Evolutionary conservation across 2,113 vertebrate species (phyloP).

Genomic region (Hippocampus guttulatus): DNA sequence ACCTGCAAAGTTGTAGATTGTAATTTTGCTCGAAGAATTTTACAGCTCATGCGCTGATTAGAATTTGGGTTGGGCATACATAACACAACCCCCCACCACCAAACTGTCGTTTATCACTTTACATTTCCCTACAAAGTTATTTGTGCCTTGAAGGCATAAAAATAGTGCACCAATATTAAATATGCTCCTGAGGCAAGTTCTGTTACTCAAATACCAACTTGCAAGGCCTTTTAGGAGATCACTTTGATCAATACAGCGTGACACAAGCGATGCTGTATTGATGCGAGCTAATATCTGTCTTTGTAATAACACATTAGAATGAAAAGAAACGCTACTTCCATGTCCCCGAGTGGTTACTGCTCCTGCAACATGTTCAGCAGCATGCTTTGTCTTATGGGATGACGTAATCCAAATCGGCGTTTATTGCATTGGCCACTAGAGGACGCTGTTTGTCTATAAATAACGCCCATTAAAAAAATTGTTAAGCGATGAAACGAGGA

Average conservation of each 20-base stretch:
- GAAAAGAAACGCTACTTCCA: neutral
- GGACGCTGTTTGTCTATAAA: conserved; percentile 36
- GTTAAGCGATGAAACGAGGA: neutral
- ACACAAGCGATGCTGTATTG: no score
- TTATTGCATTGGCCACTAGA: conserved; percentile 44
- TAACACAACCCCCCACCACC: no score
- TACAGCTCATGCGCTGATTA: neutral
- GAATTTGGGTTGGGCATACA: neutral
- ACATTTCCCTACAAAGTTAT: neutral
- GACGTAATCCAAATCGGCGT: conserved; percentile 45
- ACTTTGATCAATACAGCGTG: neutral
- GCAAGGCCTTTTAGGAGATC: neutral
- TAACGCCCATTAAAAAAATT: neutral
- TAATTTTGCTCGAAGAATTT: neutral
- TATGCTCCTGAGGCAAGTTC: neutral
- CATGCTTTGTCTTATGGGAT: conserved; percentile 14
- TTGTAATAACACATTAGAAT: neutral
- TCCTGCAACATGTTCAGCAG: conserved; percentile 2
- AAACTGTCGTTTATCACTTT: neutral
- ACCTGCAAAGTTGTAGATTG: neutral
- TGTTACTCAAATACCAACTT: neutral
- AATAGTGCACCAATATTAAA: neutral
- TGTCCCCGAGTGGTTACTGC: neutral
- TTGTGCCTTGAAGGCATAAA: neutral
- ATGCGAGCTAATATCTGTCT: neutral